These are phyloP conservation scores for Tenthredo mesomela DNA, from an alignment of 2,888 invertebrate species.

Conservation along the genomic window DNA sequence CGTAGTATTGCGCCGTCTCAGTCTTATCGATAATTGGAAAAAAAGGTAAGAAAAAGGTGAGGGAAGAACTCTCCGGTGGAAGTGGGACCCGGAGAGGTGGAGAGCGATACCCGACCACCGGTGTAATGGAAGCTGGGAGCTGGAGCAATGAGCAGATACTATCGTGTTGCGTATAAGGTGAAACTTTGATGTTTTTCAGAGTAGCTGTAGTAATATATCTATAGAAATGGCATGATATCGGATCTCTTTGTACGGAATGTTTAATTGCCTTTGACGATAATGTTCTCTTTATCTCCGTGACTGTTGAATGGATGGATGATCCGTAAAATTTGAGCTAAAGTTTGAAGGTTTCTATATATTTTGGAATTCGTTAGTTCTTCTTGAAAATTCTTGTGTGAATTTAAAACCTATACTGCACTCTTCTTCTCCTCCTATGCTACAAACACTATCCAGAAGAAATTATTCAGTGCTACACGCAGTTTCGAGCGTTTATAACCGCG, in stretches of 20 bases:
- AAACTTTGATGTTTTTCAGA: slow-evolving; percentile 27
- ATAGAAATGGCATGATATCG: neutral
- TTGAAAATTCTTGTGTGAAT: neutral
- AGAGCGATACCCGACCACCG: slow-evolving; percentile 40
- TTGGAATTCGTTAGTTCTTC: neutral
- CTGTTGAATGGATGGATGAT: neutral
- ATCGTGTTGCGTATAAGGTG: slow-evolving; percentile 29
- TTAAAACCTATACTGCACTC: no score
- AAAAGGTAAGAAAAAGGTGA: slow-evolving; percentile 57
- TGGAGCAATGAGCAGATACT: slow-evolving; percentile 32
- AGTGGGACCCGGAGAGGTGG: slow-evolving; percentile 54
- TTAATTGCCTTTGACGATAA: neutral
- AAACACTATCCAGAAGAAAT: neutral
- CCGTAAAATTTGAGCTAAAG: neutral
- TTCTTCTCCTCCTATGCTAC: neutral
- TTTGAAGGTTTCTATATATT: no score
- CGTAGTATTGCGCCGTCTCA: slow-evolving; percentile 67
- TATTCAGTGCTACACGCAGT: neutral
- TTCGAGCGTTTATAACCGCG: neutral
- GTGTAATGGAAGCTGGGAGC: slow-evolving; percentile 40
- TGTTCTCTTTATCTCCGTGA: neutral
- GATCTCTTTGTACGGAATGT: slow-evolving; percentile 2
- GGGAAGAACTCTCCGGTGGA: slow-evolving; percentile 52
- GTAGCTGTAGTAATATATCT: neutral
- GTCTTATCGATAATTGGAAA: slow-evolving; percentile 74